Base-by-base conservation (phyloP, 1,140 invertebrate genomes). In the Kradibia gibbosae region DNA sequence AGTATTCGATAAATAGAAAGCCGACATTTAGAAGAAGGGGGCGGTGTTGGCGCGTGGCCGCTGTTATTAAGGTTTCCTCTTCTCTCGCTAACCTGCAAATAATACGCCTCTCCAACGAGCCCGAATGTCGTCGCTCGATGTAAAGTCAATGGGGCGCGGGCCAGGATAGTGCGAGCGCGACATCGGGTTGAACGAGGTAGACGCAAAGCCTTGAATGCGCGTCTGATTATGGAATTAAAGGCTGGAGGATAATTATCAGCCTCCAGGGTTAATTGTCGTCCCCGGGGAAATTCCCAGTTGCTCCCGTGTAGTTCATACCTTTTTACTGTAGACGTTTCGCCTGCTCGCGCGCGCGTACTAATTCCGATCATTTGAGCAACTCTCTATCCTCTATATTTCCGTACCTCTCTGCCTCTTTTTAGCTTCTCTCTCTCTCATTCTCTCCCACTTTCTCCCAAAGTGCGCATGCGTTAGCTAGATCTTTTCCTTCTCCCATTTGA, bases 161-260 rank as follows among this genome's bases (percentile, higher is more conserved):
- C 67, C 22, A 2, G 22, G 67, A 53, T 17, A 11, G 22, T 7
- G 73, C n/a, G n/a, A n/a, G n/a, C n/a, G 31, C 20, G n/a, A 22
- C 62, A 34, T 8, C 28, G 76, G 31, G 36, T 4, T 3, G 34
- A 17, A 25, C 74, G 74, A 65, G 39, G 45, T n/a, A 39, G 39
- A 60, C 50, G 60, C 62, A 55, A 50, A 22, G 75, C 34, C 22
- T 39, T 79, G 76, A 82, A 82, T 82, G 76, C 60, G 42, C 22
- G 60, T 75, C 72, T 83, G 73, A 80, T 83, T 83, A 76, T 72
- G 73, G 77, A 83, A 83, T 83, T 83, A 80, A 80, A 83, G 73
- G 78, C 45, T 53, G 82, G 48, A 65, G 50, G 73, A 83, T 80
- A 83, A 83, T 80, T 80, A 80, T 83, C 82, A 31, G 50, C 3